These are phyloP conservation scores for Zootoca vivipara DNA, from an alignment of 2,113 vertebrate genomes.

Conservation along the genomic window DNA sequence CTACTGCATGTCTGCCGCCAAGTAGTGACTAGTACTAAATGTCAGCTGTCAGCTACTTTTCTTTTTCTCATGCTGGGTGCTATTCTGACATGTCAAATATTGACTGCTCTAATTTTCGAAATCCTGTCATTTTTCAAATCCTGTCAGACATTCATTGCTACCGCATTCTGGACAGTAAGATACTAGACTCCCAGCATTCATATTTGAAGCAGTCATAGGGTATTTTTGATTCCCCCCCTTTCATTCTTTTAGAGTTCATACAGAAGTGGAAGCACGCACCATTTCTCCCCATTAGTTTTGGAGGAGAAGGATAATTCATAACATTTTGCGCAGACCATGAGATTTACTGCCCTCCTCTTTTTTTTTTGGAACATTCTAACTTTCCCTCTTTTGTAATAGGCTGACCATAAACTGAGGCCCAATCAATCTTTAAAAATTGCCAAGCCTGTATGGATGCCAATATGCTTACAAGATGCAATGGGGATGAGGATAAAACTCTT, in stretches of 20 bases:
- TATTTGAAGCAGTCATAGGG: too few relatives aligned
- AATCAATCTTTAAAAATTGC: not conserved
- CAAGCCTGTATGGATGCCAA: not conserved
- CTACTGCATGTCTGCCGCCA: not conserved
- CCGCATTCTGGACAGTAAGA: not conserved
- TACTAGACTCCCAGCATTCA: not conserved
- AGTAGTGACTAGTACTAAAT: not conserved
- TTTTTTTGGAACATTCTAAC: not conserved
- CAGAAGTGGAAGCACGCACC: too few relatives aligned
- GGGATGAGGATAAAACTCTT: not conserved
- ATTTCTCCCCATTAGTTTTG: not conserved
- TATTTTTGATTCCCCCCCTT: too few relatives aligned
- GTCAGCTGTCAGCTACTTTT: not conserved
- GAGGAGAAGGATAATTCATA: not conserved
- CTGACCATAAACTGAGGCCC: not conserved
- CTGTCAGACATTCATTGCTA: not conserved
- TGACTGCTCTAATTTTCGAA: not conserved
- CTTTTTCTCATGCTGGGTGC: not conserved
- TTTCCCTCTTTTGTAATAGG: not conserved
- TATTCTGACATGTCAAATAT: not conserved
- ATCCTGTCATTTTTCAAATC: not conserved
- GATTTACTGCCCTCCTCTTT: not conserved
- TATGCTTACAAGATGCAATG: not conserved
- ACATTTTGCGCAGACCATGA: not conserved
- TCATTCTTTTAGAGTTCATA: too few relatives aligned